These are phyloP conservation scores for Lasiurus borealis DNA, from an alignment of 2,113 vertebrate genomes.

Conservation along the genomic window DNA sequence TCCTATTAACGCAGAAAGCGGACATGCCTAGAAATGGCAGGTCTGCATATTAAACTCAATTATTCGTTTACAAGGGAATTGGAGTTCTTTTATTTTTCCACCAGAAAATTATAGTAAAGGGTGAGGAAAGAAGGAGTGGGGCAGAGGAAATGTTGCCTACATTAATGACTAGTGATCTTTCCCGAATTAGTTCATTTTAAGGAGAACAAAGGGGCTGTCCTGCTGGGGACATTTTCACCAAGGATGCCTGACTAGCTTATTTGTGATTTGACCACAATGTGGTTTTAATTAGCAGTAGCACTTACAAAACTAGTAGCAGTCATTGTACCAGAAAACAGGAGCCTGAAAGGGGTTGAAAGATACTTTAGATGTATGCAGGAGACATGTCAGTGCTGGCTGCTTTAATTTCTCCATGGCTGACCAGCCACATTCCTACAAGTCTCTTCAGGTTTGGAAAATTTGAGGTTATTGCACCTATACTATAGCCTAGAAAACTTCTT, in stretches of 20 bases:
- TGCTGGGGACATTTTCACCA: constrained; percentile 83
- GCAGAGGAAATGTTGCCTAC: constrained; percentile 65
- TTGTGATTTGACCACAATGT: constrained; percentile 82
- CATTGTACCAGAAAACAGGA: constrained; percentile 82
- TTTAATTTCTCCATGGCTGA: constrained; percentile 47
- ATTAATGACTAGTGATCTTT: constrained; percentile 79
- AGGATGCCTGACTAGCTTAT: constrained; percentile 79
- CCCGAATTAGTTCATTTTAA: constrained; percentile 82
- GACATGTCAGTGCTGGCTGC: constrained; percentile 31
- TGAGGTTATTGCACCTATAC: neutral
- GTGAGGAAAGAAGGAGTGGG: neutral
- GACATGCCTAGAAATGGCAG: constrained; percentile 75
- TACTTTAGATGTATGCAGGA: constrained; percentile 69
- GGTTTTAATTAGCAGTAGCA: constrained; percentile 86
- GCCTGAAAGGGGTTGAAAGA: constrained; percentile 74
- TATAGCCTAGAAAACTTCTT: neutral
- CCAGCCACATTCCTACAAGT: neutral
- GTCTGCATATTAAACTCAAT: constrained; percentile 81
- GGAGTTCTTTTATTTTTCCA: constrained; percentile 81
- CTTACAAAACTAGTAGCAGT: constrained; percentile 84
- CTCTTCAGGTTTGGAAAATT: neutral
- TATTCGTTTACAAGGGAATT: constrained; percentile 80
- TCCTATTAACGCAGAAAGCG: constrained; percentile 76
- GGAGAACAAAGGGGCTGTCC: constrained; percentile 84
- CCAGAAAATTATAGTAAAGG: constrained; percentile 80